A percentile compares a stretch with the other conserved stretches of the same genome.
These are phyloP conservation scores for Rhagonycha lutea DNA, from an alignment of 2,888 invertebrate genomes.

Conservation along the genomic window DNA sequence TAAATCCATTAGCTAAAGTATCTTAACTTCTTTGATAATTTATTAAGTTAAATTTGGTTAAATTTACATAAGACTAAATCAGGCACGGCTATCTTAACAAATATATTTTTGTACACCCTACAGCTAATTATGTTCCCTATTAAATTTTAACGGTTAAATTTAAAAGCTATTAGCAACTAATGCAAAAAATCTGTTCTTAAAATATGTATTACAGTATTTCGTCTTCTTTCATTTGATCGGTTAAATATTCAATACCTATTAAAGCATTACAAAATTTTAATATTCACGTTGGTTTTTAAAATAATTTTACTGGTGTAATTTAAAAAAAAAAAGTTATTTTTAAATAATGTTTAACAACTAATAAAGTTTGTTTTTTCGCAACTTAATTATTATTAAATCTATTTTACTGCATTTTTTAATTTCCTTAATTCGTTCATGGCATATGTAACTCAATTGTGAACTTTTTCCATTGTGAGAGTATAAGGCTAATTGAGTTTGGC, in stretches of 20 bases:
- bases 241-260: background rate
- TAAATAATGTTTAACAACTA: no score
- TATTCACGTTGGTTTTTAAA: background rate
- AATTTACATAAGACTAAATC: constrained; percentile 4
- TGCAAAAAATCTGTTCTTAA: background rate
- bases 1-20: constrained; percentile 4
- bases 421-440: no score
- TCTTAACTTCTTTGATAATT: constrained; percentile 4
- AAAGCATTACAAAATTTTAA: background rate
- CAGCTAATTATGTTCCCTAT: background rate
- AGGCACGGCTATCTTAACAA: background rate
- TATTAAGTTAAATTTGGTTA: constrained; percentile 5
- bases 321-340: no score
- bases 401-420: no score
- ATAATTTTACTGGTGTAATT: no score
- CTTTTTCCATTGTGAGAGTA: no score
- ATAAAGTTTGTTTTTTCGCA: no score
- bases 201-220: background rate
- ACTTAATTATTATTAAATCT: no score
- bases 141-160: background rate
- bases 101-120: constrained; percentile 2
- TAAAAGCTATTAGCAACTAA: background rate
- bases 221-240: background rate
- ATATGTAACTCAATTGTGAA: no score
- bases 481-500: no score